phyloP scores from a whole-genome alignment of 2,113 vertebrate genomes.

The Nyctereutes procyonoides region DNA sequence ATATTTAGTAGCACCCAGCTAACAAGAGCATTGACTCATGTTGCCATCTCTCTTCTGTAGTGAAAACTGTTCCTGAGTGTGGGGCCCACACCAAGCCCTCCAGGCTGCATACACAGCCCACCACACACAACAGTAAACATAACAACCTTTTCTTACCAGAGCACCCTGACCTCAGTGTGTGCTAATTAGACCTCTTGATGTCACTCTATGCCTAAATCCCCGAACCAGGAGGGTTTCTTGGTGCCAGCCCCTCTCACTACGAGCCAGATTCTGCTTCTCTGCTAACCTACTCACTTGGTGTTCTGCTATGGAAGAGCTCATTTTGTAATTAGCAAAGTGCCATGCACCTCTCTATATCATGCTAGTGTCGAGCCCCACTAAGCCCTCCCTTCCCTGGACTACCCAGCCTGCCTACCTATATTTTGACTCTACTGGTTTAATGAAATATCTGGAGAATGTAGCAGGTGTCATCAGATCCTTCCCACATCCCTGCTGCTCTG shows the following conservation, averaged over 20 bases:
- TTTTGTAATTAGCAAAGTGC: background rate
- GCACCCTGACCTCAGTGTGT: background rate
- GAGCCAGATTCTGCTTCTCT: background rate
- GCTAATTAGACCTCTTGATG: background rate
- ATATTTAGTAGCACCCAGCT: too few species aligned
- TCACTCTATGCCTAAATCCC: background rate
- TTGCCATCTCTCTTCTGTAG: background rate
- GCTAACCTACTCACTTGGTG: background rate
- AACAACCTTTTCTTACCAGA: background rate
- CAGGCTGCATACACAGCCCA: background rate
- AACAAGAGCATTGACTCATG: background rate
- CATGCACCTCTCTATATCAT: rapidly evolving
- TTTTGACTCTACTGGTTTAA: background rate
- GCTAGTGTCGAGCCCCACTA: rapidly evolving
- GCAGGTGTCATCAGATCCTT: background rate
- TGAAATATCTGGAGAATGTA: background rate
- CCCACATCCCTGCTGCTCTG: background rate
- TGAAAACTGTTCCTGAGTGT: background rate
- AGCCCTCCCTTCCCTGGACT: too few species aligned
- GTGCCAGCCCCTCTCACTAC: background rate
- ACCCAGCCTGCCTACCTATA: background rate
- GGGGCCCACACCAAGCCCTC: rapidly evolving
- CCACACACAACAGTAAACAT: too few species aligned
- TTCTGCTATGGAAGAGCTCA: background rate
- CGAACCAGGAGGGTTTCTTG: background rate